A percentile compares a stretch with the other conserved stretches of the same genome.
phyloP scores from a whole-genome alignment of 2,113 vertebrate genomes.

The Clarias gariepinus region DNA sequence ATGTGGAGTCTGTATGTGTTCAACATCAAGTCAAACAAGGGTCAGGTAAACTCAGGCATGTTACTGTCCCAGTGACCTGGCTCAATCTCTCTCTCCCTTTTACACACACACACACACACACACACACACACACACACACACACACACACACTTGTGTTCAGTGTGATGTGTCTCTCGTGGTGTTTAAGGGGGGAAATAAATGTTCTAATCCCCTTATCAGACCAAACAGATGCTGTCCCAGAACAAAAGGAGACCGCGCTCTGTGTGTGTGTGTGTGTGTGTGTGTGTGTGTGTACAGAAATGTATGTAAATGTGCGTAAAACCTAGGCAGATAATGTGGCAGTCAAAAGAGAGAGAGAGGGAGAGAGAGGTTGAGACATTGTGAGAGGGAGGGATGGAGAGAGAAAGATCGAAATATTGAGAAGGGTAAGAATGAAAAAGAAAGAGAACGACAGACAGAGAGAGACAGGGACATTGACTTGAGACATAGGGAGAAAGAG shows the following conservation, averaged over 20 bases:
- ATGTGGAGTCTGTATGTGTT: neutral
- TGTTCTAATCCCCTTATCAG: conserved; percentile 56
- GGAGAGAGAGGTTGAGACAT: neutral
- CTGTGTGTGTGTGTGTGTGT: conserved; percentile 16
- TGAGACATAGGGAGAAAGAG: no score
- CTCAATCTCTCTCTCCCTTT: conserved; percentile 36
- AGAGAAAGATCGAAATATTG: no score
- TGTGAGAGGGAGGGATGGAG: no score
- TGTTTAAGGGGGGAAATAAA: conserved; percentile 39
- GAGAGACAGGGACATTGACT: no score
- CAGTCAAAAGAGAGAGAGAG: neutral
- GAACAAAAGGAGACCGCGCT: conserved; percentile 37
- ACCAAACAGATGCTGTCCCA: conserved; percentile 55
- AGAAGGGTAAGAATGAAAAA: no score
- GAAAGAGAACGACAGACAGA: no score
- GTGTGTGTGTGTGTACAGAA: conserved; percentile 14
- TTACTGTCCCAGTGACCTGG: conserved; percentile 36
- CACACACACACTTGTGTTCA: conserved; percentile 7
- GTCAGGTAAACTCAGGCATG: conserved; percentile 6
- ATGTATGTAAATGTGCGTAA: neutral
- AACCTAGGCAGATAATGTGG: neutral
- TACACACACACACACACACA: conserved; percentile 33
- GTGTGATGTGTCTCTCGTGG: conserved; percentile 35
- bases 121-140: conserved; percentile 29
- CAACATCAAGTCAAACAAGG: conserved; percentile 10